Evolutionary conservation across 1,140 invertebrate genomes (phyloP), one percentile per base, ranked within the genome.

Genomic region (Ips nitidus): DNA sequence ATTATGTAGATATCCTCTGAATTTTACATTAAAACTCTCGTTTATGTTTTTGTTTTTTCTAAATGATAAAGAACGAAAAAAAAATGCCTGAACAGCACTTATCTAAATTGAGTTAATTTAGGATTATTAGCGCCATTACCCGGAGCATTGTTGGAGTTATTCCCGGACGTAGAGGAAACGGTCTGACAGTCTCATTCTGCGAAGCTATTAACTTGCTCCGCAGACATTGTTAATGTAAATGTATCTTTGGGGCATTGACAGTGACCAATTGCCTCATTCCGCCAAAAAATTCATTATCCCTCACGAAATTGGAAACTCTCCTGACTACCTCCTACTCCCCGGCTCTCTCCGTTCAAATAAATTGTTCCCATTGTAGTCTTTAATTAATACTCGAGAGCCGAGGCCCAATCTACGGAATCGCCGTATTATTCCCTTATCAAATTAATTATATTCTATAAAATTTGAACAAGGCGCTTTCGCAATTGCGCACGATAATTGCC

Each of bases 201-300:
- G 70, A 76, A 71, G 72, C 77, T 79, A 79, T 79, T 79, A 79
- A 79, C 77, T 77, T 75, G 63, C 71, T 78, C 72, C 75, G 76
- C 75, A 77, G 77, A 77, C 75, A 78, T 78, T 75, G 76, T 79
- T 79, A 78, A 78, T 76, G 76, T 75, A 75, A 79, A 78, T 79
- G 78, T 77, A 76, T 79, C 78, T 79, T 79, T 76, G 74, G 76
- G 76, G 77, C 74, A 79, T 79, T 79, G 78, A 79, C 78, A 78
- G 76, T 78, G 78, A 79, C 75, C 78, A 79, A 79, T 79, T 78
- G 77, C 73, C 74, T 78, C 75, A 75, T 79, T 79, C 76, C 72
- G 72, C 71, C 75, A 72, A 79, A 79, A 79, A 79, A 77, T 79
- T 78, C 77, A 79, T 79, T 79, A 79, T 78, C 75, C 76, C 74